Conservation (phyloP, 2,888 invertebrate species). For the Ichneumon xanthorius region DNA sequence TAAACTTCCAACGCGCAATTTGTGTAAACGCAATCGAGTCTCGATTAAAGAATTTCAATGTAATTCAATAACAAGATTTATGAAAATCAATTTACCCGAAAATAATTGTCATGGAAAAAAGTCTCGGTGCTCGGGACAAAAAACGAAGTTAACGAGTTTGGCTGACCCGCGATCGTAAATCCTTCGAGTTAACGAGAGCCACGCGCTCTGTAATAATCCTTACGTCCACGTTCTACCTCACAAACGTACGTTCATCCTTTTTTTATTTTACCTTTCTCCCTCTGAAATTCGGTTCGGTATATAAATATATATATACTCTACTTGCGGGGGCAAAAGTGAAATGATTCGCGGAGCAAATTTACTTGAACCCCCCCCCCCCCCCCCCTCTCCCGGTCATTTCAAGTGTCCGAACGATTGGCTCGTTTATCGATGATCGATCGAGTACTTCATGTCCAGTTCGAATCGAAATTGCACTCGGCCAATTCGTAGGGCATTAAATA, state of each 20-base stretch:
- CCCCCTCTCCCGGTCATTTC: conserved; percentile 1
- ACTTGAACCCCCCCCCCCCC: conserved; percentile 4
- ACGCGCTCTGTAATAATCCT: conserved; percentile 54
- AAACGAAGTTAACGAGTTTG: conserved; percentile 45
- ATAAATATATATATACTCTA: conserved; percentile 25
- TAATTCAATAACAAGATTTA: not conserved
- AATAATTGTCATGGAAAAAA: conserved; percentile 10
- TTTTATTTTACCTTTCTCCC: conserved; percentile 17
- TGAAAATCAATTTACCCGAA: not conserved
- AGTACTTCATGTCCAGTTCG: conserved; percentile 9
- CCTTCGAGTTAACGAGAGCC: conserved; percentile 67
- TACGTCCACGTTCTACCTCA: conserved; percentile 14
- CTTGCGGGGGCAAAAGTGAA: conserved; percentile 6
- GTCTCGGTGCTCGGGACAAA: not conserved
- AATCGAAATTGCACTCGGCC: conserved; percentile 20
- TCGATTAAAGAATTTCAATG: not conserved
- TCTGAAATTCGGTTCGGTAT: conserved; percentile 4
- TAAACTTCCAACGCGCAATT: not conserved
- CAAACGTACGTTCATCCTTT: conserved; percentile 25
- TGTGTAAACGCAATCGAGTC: not conserved
- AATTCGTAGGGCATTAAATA: not conserved
- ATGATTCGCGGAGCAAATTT: conserved; percentile 26
- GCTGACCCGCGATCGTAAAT: conserved; percentile 57
- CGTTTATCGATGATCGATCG: conserved; percentile 56
- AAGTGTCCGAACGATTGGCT: conserved; percentile 10